Evolutionary conservation across 1,140 invertebrate genomes (phyloP), one percentile per base, ranked within the genome.

Genomic region (Melitaea cinxia): DNA sequence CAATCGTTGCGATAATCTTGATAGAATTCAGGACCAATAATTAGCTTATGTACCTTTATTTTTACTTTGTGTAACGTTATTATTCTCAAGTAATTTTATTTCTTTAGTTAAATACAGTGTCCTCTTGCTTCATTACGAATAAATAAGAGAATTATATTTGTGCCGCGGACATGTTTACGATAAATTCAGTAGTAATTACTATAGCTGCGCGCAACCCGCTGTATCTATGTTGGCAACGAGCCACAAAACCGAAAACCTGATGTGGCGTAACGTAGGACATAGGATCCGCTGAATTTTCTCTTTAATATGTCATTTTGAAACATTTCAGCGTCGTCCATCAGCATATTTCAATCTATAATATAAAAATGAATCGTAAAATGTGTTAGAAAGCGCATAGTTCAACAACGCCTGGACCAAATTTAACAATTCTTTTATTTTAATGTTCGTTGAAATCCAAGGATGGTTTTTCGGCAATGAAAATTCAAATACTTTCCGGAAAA

Each of bases 231-330:
- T 77, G 74, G 77, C 72, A 42, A 9, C 4, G 39, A 14, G 72
- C 77, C 77, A 77, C 68, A 39, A 39, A 63, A 47, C 50, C 68
- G 70, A 73, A 55, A 54, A 63, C 45, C 42, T 39, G 63, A 70
- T 66, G 59, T 70, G 63, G 65, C 69, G 68, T 68, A 67, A 75
- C 73, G 67, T 75, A 75, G 68, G 72, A 70, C 62, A 14, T 14
- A 45, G 49, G 19, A 47, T 47, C 2, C 15, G 12, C 15, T 4
- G 12, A 37, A 9, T 37, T 7, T 33, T 6, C 30, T 10, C 30
- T 33, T 33, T 28, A 7, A 28, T 4, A 28, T 4, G 3, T 4
- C 26, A 28, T 28, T 28, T 28, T 28, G 3, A 28, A 28, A 28
- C 3, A 28, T n/a, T n/a, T n/a, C n/a, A n/a, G n/a, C n/a, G n/a